Base-by-base conservation (phyloP, 2,797 vertebrate species). In the Coracias cyanogaster region DNA sequence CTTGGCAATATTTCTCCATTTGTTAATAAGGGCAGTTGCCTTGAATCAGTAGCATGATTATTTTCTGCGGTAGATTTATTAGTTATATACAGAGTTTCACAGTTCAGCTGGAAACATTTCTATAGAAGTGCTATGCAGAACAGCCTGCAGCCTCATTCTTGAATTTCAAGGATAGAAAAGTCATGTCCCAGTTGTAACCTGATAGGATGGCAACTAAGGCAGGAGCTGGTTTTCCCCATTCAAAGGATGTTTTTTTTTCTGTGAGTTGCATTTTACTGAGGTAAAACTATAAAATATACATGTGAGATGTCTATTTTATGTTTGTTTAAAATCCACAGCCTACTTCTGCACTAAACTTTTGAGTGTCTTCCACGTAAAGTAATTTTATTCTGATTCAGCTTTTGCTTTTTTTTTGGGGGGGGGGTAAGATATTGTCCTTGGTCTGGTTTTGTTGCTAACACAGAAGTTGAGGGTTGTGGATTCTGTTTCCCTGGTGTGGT, bases 1-100 rank as follows among this genome's bases (percentile, higher is more conserved):
- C 46, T 89, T 94, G 82, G 54, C 81, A 54, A 37, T 61, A 15
- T 89, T 69, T 78, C 64, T 73, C 43, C 35, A 39, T 77, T 65
- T 0, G 0, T 93, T 94, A 94, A 76, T 86, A 86, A 74, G 69
- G 49, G 70, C 49, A 73, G 67, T 86, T 87, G 49, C n/a, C 55
- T 41, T 61, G 60, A 92, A 57, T 91, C 82, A 73, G 15, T 93
- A 70, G 31, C 2, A 1, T 67, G 66, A 86, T 96, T 89, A 73
- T 92, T 94, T 70, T 88, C 58, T 94, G 62, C 55, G 25, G 31
- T 70, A 49, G 45, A 41, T 93, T 92, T 94, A 60, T 76, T 94
- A 64, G 58, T 28, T 65, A 22, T 46, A 25, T 39, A 33, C 52
- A 70, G 61, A 24, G 37, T 93, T 94, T 94, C n/a, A 49, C 61